Evolutionary conservation across 2,797 vertebrate genomes (phyloP).

Genomic region (Sebastes diploproa): DNA sequence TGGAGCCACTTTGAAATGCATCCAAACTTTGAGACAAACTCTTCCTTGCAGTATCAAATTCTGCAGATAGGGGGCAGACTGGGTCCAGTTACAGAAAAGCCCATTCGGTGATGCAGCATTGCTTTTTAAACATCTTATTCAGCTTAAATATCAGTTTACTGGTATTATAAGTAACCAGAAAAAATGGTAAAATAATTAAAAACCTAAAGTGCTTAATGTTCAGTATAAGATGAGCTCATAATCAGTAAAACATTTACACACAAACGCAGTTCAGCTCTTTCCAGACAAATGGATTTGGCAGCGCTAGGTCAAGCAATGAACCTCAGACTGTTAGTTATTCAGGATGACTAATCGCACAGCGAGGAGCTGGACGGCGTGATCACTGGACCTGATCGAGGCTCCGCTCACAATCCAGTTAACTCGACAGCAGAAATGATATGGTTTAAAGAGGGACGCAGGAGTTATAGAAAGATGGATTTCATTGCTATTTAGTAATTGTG

Average conservation of each 20-base stretch:
- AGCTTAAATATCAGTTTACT: constrained; percentile 1
- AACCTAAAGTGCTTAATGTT: not conserved
- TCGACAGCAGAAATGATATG: not conserved
- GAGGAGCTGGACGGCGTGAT: constrained; percentile 3
- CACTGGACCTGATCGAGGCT: constrained; percentile 9
- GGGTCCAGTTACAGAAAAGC: constrained; percentile 28
- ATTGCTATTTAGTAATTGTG: not conserved
- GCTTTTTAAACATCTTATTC: constrained; percentile 12
- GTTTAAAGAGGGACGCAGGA: not conserved
- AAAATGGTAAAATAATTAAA: not conserved
- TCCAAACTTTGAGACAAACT: not conserved
- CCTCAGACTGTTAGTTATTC: constrained; percentile 10
- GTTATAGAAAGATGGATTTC: not conserved
- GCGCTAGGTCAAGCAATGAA: constrained; percentile 40
- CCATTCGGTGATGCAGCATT: not conserved
- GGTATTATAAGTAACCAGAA: not conserved
- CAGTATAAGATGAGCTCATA: not conserved
- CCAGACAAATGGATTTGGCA: constrained; percentile 23
- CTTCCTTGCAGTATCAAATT: constrained; percentile 42
- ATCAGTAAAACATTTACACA: not conserved
- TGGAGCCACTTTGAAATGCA: not conserved
- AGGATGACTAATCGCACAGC: constrained; percentile 20
- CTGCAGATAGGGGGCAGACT: constrained; percentile 66
- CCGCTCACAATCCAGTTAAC: not conserved
- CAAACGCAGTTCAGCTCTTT: not conserved